Base-by-base conservation (phyloP, 2,113 vertebrate genomes). In the Gobiocypris rarus region DNA sequence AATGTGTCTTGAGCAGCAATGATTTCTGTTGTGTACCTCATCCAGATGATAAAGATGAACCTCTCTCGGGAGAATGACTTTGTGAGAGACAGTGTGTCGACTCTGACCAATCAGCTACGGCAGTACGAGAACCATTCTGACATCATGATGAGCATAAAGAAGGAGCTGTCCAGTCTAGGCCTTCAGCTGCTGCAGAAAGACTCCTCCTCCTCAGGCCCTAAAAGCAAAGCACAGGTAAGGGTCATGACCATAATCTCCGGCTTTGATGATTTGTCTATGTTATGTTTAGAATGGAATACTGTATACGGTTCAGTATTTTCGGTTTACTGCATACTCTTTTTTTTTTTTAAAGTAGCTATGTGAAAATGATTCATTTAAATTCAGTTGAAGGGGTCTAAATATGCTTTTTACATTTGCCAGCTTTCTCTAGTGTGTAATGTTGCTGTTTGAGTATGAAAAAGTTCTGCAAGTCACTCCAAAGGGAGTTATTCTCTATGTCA, bases 81-180 rank as follows among this genome's bases (percentile, higher is more conserved):
- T 89, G 94, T 99, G 81, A 95, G 95, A 82, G 95, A 99, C 92
- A 98, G 96, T 1, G 91, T 99, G 90, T 86, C 88, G 26, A 96
- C 93, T 86, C 94, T 99, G 59, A 94, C 94, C 0, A 92, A 96
- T 85, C 96, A 98, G 92, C 95, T 99, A 88, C 95, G 90, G 78
- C 94, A 92, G 85, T 98, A 98, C 0, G 97, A 98, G 91, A 98
- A 98, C 92, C 97, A 98, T 87, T 96, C 97, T 0, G 96, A 97
- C 90, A 94, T 98, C 84, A 97, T 99, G 97, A 91, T 97, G 92
- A 94, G 96, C 93, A 97, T 99, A 90, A 97, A 97, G 95, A 98
- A 98, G 90, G 97, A 98, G 88, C 96, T 99, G 89, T 96, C 97
- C 88, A 96, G 93, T 85, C 94, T 99, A 89, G 95, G 96, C 82